A percentile compares a stretch with the other conserved stretches of the same genome.
Evolutionary conservation across 2,888 invertebrate genomes (phyloP).

Genomic region (Ophraella communa): DNA sequence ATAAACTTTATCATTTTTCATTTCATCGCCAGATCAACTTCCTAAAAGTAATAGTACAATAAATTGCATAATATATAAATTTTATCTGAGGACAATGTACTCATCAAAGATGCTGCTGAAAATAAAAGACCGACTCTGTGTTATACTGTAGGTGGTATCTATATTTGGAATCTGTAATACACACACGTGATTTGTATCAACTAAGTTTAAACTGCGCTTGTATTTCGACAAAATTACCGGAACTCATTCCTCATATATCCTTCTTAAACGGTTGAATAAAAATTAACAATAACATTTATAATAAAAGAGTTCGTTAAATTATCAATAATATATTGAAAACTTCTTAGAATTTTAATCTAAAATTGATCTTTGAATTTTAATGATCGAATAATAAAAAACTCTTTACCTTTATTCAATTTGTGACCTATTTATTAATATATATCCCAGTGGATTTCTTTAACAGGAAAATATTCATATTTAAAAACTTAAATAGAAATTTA

Average conservation of each 20-base stretch:
- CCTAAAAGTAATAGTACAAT: neutral
- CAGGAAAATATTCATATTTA: too few relatives aligned
- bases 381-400: too few relatives aligned
- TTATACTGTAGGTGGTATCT: conserved; percentile 3
- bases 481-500: too few relatives aligned
- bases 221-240: conserved; percentile 1
- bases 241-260: neutral
- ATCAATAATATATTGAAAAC: too few relatives aligned
- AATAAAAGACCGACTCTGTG: conserved; percentile 2
- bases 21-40: too few relatives aligned
- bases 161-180: conserved; percentile 11
- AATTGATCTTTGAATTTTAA: too few relatives aligned
- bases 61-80: neutral
- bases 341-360: too few relatives aligned
- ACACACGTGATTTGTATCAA: neutral
- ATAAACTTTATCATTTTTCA: too few relatives aligned
- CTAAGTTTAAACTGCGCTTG: neutral
- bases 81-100: neutral
- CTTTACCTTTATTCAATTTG: too few relatives aligned
- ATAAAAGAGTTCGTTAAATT: neutral
- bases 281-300: neutral
- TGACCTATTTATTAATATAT: too few relatives aligned
- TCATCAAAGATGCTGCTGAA: neutral
- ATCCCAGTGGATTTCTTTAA: too few relatives aligned
- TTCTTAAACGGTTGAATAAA: neutral